These are phyloP conservation scores for Paguma larvata DNA, from an alignment of 2,797 vertebrate species.

Conservation along the genomic window DNA sequence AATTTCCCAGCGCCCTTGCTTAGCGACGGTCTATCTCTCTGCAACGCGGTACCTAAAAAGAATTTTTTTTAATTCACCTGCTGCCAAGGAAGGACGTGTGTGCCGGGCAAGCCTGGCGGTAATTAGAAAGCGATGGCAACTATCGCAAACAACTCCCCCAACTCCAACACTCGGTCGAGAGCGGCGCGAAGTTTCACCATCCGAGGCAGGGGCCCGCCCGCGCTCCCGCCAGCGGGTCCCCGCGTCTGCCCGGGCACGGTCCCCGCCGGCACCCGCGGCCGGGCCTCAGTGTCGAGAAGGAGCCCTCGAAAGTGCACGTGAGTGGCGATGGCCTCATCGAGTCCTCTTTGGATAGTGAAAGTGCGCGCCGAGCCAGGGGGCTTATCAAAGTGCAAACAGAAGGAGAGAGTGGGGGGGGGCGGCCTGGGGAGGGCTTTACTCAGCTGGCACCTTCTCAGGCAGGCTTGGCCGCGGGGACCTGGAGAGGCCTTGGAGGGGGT, in stretches of 20 bases:
- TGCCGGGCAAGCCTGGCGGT: background rate
- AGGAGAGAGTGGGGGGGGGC: background rate
- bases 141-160: background rate
- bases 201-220: background rate
- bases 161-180: fast-evolving
- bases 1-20: background rate
- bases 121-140: background rate
- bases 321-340: background rate
- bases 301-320: background rate
- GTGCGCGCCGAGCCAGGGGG: constrained; percentile 55
- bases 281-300: background rate
- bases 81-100: background rate
- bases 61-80: background rate
- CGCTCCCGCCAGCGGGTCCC: background rate
- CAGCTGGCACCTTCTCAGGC: constrained; percentile 85
- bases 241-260: background rate
- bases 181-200: background rate
- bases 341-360: background rate
- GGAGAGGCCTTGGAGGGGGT: constrained; percentile 72
- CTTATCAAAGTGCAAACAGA: constrained; percentile 78
- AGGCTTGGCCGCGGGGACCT: constrained; percentile 29
- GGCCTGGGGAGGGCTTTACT: constrained; percentile 69
- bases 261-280: background rate
- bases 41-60: no score
- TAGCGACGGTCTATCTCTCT: fast-evolving